Percentiles rank a stretch among this genome's conserved stretches.
phyloP scores from a whole-genome alignment of 2,113 vertebrate species.

The Cinclus mexicanus region DNA sequence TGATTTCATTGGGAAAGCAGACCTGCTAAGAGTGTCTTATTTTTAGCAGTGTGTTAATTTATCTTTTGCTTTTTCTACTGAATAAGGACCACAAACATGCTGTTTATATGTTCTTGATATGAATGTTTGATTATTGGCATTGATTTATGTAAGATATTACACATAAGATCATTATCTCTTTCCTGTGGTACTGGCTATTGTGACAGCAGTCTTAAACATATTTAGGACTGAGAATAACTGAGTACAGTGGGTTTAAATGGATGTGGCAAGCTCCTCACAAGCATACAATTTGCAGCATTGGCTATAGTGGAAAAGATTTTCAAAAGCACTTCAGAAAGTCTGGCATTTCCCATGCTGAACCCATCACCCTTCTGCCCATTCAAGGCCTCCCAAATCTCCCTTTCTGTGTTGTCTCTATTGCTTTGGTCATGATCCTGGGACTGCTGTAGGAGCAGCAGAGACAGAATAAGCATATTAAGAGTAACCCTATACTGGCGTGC shows the following conservation, averaged over 20 bases:
- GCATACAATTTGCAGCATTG: background rate
- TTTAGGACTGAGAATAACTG: background rate
- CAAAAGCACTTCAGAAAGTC: background rate
- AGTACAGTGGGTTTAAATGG: background rate
- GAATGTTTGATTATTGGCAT: background rate
- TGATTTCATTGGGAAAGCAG: constrained; percentile 48
- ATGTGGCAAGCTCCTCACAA: background rate
- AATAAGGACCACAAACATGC: background rate
- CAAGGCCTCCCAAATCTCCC: background rate
- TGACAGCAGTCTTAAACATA: background rate
- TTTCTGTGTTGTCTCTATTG: background rate
- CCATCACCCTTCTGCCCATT: background rate
- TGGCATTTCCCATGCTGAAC: background rate
- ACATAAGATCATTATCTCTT: background rate
- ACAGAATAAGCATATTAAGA: background rate
- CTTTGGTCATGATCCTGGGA: background rate
- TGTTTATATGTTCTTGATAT: background rate
- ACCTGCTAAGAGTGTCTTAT: background rate
- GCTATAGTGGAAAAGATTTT: background rate
- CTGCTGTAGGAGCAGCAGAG: background rate
- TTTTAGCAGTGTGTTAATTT: background rate
- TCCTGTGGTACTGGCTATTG: background rate
- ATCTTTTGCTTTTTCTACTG: background rate
- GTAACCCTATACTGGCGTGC: background rate
- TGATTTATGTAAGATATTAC: background rate